Evolutionary conservation across 2,797 vertebrate species (phyloP), one percentile per base, ranked within the genome.

Genomic region (Ataeniobius toweri): DNA sequence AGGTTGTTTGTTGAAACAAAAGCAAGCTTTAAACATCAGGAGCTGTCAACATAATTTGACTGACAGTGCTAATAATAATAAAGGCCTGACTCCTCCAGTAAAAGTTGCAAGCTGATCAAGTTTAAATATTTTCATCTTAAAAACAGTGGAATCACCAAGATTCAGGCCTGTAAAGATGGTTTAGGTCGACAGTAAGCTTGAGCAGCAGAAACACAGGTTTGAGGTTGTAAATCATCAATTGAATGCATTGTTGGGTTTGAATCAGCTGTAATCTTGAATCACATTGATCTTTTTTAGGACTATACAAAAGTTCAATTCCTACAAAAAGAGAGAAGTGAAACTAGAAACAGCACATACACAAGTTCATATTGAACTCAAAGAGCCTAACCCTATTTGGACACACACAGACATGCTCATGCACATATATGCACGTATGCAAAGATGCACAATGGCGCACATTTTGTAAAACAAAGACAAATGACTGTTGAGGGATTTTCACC

Each of bases 401-500:
- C 28, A 58, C 72, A 82, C 78, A 73, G 14, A 36, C 51, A 28
- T 39, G 44, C 31, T 69, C 51, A 13, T 9, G 50, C 12, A 36
- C 48, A 55, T 44, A 73, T n/a, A 56, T 63, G 70, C 67, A 51
- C 56, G 61, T 24, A 71, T 71, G 73, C 76, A 67, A 67, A 75
- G 48, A 80, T 68, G 53, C 76, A 75, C 53, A 69, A 69, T 71
- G 26, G 56, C 75, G 55, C 79, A 77, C 86, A 75, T 24, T 39
- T 61, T 55, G 51, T 80, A 85, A 88, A 91, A 90, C 86, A 88
- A 89, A 91, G 77, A 83, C 67, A 79, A 84, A 86, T 88, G 89
- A 89, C 69, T 82, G 79, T 36, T 56, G 56, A 88, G 87, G 90
- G 90, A 93, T 93, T 93, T 90, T 81, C 82, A 46, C 67, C 36